Percentiles rank a stretch among this genome's conserved stretches.
Conservation (phyloP, 1,140 invertebrate genomes). For the Mizuhopecten yessoensis region DNA sequence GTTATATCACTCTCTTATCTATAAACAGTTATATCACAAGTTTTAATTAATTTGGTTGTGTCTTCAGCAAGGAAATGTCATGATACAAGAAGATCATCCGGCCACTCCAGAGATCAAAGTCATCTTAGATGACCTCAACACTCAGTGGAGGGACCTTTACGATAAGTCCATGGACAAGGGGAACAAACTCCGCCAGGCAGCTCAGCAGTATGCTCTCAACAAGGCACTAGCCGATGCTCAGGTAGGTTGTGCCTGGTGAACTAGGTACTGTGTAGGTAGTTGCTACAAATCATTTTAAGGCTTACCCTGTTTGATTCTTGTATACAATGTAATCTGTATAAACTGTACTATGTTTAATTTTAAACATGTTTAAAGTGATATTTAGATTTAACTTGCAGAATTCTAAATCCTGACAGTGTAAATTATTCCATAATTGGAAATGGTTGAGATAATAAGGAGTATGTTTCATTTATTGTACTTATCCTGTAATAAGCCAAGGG, state of each 20-base stretch:
- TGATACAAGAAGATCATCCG: constrained; percentile 97
- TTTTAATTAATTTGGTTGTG: constrained; percentile 40
- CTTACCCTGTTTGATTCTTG: not conserved
- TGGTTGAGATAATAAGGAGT: no score
- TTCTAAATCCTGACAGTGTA: no score
- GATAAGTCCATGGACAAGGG: constrained; percentile 91
- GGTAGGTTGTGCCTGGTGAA: constrained; percentile 67
- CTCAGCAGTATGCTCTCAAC: constrained; percentile 91
- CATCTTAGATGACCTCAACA: constrained; percentile 95
- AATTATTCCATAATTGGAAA: no score
- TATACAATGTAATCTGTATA: not conserved
- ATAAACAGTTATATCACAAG: no score
- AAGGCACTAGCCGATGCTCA: constrained; percentile 92
- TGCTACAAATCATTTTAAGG: not conserved
- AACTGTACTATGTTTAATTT: no score
- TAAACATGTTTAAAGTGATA: no score
- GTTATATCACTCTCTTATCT: no score
- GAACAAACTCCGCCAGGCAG: constrained; percentile 90
- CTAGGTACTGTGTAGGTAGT: no score
- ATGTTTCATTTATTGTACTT: no score
- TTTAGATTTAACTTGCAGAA: no score
- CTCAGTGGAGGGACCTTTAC: constrained; percentile 95
- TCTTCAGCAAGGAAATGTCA: constrained; percentile 94
- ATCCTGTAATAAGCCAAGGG: no score
- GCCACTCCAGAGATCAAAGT: constrained; percentile 94